These are phyloP conservation scores for Premnoplex brunnescens DNA, from an alignment of 2,797 vertebrate species.

Conservation along the genomic window DNA sequence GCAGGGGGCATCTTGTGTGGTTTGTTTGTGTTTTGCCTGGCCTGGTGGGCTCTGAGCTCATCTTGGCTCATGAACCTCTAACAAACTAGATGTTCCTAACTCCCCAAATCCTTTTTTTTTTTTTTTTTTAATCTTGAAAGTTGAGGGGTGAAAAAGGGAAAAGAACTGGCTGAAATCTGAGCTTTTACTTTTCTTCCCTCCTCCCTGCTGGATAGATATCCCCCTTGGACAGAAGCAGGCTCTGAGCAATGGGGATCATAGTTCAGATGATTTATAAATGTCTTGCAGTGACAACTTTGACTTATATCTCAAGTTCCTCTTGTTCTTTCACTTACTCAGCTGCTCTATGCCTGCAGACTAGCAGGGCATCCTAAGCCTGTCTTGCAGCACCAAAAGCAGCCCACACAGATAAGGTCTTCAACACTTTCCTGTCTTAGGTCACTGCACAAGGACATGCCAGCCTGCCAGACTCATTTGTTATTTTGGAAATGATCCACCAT, in stretches of 20 bases:
- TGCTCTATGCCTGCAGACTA: not conserved
- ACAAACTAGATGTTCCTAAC: not conserved
- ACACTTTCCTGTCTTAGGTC: slow-evolving; percentile 39
- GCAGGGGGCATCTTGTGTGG: not conserved
- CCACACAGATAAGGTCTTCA: not conserved
- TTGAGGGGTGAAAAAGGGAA: not conserved
- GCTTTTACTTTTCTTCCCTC: not conserved
- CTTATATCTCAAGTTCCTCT: slow-evolving; percentile 16
- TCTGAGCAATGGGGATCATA: slow-evolving; percentile 45
- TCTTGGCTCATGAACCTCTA: not conserved
- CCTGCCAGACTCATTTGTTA: slow-evolving; percentile 55
- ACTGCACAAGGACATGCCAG: slow-evolving; percentile 30
- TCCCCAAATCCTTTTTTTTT: not conserved
- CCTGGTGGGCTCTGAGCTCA: not conserved
- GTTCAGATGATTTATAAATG: slow-evolving; percentile 43
- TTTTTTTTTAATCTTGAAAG: not conserved
- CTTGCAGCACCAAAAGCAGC: not conserved
- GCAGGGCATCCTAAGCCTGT: rapidly evolving
- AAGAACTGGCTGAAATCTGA: not conserved
- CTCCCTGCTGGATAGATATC: not conserved
- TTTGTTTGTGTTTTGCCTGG: not conserved
- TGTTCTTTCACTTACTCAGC: not conserved
- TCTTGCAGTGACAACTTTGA: slow-evolving; percentile 18
- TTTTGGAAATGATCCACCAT: slow-evolving; percentile 32
- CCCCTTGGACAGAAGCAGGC: slow-evolving; percentile 9